phyloP scores from a whole-genome alignment of 2,113 vertebrate species.

The Heterotis niloticus region DNA sequence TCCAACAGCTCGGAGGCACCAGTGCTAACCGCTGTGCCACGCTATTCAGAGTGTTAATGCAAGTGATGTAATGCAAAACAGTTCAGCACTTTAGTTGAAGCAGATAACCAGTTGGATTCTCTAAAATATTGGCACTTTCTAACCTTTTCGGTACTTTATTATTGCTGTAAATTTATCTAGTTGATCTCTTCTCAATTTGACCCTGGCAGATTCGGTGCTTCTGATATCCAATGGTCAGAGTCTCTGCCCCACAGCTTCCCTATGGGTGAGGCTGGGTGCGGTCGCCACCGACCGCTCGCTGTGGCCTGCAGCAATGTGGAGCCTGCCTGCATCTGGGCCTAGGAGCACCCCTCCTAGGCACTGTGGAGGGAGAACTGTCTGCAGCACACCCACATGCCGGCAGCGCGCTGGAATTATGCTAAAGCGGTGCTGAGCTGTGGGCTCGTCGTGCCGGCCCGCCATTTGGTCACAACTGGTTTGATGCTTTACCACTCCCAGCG shows the following conservation, averaged over 20 bases:
- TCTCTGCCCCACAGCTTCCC: conserved; percentile 43
- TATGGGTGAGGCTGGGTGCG: conserved; percentile 53
- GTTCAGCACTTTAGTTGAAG: not conserved
- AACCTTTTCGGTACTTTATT: not conserved
- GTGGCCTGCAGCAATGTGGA: conserved; percentile 56
- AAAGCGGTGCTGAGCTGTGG: conserved; percentile 19
- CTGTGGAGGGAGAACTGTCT: conserved; percentile 52
- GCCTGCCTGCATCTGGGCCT: conserved; percentile 56
- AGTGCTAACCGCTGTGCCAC: no score
- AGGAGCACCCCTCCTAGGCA: conserved; percentile 54
- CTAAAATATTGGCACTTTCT: not conserved
- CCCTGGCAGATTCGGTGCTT: conserved; percentile 32
- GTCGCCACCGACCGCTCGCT: conserved; percentile 43
- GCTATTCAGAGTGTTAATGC: no score
- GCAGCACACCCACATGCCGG: conserved; percentile 6
- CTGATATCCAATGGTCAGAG: conserved; percentile 45
- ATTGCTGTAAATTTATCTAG: no score
- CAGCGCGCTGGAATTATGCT: conserved; percentile 19
- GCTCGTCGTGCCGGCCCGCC: conserved; percentile 14
- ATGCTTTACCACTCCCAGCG: not conserved
- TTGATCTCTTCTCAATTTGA: not conserved
- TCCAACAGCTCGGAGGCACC: no score
- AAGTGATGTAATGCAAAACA: no score
- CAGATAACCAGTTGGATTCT: not conserved
- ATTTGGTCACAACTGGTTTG: not conserved